A percentile compares a stretch with the other conserved stretches of the same genome.
Conservation (phyloP, 92 coral and sea anemone species). For the Paramuricea clavata region DNA sequence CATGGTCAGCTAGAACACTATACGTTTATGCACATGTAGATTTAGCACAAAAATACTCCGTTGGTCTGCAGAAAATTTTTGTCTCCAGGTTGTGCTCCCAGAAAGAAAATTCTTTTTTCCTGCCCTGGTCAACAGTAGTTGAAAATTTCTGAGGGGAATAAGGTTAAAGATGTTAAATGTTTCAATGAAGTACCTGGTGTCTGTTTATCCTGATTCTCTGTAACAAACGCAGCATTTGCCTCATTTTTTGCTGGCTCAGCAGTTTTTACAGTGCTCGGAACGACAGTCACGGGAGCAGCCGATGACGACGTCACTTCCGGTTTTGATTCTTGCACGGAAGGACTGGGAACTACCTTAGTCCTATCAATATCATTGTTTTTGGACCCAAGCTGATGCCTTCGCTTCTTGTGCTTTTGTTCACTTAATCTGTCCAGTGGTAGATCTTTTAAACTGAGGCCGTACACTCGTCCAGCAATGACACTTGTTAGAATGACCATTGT, state of each 20-base stretch:
- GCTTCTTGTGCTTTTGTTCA: conserved; percentile 87
- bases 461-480: conserved; percentile 91
- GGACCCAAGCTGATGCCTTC: conserved; percentile 80
- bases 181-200: background rate
- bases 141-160: too few species aligned
- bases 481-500: conserved; percentile 90
- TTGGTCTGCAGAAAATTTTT: too few species aligned
- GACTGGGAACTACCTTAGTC: conserved; percentile 64
- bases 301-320: conserved; percentile 63
- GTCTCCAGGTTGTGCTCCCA: too few species aligned
- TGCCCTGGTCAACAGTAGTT: too few species aligned
- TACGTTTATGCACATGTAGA: too few species aligned
- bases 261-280: conserved; percentile 28
- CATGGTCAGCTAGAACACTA: too few species aligned
- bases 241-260: conserved; percentile 17
- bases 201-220: conserved; percentile 6
- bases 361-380: conserved; percentile 61
- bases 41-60: too few species aligned
- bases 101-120: too few species aligned
- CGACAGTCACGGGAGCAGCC: conserved; percentile 38
- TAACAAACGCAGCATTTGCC: background rate
- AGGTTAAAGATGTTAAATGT: too few species aligned
- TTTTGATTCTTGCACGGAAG: conserved; percentile 55
- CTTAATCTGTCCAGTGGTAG: conserved; percentile 92
- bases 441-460: conserved; percentile 84